A percentile compares a stretch with the other conserved stretches of the same genome.
Conservation (phyloP, 2,797 vertebrate genomes). For the Characodon lateralis region DNA sequence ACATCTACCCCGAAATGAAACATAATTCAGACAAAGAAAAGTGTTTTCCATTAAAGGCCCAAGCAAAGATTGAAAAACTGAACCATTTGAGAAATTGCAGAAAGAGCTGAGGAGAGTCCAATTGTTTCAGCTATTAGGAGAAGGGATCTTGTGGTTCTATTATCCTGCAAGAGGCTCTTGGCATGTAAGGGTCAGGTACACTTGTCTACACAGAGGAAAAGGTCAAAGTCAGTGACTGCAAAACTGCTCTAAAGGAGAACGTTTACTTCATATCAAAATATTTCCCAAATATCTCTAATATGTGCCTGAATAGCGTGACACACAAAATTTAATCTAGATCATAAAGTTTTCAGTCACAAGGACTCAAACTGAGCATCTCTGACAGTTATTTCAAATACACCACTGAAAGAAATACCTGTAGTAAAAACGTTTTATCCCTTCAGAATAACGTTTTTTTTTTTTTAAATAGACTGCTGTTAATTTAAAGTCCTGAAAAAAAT, state of each 20-base stretch:
- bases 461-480: background rate
- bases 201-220: background rate
- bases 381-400: background rate
- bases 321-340: background rate
- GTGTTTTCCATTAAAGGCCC: background rate
- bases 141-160: background rate
- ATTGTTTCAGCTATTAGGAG: background rate
- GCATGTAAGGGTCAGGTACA: background rate
- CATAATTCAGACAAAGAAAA: background rate
- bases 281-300: background rate
- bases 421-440: background rate
- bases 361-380: background rate
- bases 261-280: background rate
- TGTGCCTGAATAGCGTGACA: background rate
- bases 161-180: background rate
- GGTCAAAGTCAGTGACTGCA: background rate
- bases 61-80: background rate
- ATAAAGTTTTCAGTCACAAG: background rate
- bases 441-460: background rate
- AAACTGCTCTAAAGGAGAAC: background rate
- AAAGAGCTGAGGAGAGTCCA: background rate
- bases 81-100: background rate
- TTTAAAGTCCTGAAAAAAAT: no score
- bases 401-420: background rate
- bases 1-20: background rate